A percentile compares a stretch with the other conserved stretches of the same genome.
These are phyloP conservation scores for Chaetodon trifascialis DNA, from an alignment of 2,113 vertebrate species.

Conservation along the genomic window DNA sequence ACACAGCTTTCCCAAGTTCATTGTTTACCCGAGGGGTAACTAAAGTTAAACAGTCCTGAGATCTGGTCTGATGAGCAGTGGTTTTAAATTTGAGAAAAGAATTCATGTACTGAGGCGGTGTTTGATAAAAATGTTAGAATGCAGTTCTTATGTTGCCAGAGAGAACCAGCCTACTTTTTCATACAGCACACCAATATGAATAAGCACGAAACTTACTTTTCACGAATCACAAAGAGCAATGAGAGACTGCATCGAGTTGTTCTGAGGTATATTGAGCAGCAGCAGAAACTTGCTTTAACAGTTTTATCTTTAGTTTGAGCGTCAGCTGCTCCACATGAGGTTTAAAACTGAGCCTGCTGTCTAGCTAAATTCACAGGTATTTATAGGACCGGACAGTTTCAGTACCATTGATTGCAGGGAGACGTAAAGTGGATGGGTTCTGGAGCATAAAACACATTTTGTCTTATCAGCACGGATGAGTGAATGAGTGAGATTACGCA, in stretches of 20 bases:
- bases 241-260: neutral
- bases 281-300: neutral
- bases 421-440: neutral
- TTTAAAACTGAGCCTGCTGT: neutral
- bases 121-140: neutral
- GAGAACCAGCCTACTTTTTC: neutral
- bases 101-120: too few relatives aligned
- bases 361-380: neutral
- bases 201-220: neutral
- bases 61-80: neutral
- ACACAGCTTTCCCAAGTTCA: neutral
- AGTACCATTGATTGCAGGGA: neutral
- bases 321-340: neutral
- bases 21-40: neutral
- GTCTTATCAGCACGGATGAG: neutral
- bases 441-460: neutral
- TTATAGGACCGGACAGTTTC: neutral
- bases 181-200: neutral
- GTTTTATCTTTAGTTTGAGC: neutral
- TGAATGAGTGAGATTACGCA: too few relatives aligned
- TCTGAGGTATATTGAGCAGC: too few relatives aligned
- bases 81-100: too few relatives aligned
- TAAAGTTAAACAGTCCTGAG: neutral
- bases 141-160: neutral
- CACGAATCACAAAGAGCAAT: neutral